Percentiles rank a stretch among this genome's conserved stretches.
Conservation (phyloP, 1,140 invertebrate genomes). For the Calosoma granatense region DNA sequence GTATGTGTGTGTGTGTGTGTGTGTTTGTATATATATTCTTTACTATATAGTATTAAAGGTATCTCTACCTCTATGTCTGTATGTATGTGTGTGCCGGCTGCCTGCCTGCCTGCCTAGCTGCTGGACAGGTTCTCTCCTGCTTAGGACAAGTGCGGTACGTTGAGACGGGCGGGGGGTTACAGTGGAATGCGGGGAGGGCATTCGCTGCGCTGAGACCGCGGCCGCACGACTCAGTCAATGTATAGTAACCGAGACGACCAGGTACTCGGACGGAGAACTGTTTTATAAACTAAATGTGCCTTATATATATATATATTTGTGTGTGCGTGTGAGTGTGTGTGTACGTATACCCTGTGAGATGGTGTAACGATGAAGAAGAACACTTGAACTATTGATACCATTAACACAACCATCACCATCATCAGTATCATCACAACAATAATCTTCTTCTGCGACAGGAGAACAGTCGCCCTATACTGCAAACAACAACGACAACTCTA, state of each 20-base stretch:
- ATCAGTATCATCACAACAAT: too few relatives aligned
- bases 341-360: background rate
- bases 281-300: background rate
- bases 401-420: too few relatives aligned
- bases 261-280: too few relatives aligned
- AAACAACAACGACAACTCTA: too few relatives aligned
- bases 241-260: constrained; percentile 5
- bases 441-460: too few relatives aligned
- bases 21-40: too few relatives aligned
- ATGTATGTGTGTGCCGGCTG: background rate
- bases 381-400: background rate
- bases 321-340: too few relatives aligned
- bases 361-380: background rate
- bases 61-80: too few relatives aligned
- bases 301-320: background rate
- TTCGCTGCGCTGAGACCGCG: constrained; percentile 26
- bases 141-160: background rate
- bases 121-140: background rate
- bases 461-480: too few relatives aligned
- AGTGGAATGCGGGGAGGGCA: constrained; percentile 32
- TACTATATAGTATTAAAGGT: too few relatives aligned
- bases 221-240: background rate
- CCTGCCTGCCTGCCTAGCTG: background rate
- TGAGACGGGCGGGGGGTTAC: constrained; percentile 16
- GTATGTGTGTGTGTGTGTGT: background rate